Percentiles rank a stretch among this genome's conserved stretches.
These are phyloP conservation scores for Bufo bufo DNA, from an alignment of 2,113 vertebrate genomes.

Conservation along the genomic window DNA sequence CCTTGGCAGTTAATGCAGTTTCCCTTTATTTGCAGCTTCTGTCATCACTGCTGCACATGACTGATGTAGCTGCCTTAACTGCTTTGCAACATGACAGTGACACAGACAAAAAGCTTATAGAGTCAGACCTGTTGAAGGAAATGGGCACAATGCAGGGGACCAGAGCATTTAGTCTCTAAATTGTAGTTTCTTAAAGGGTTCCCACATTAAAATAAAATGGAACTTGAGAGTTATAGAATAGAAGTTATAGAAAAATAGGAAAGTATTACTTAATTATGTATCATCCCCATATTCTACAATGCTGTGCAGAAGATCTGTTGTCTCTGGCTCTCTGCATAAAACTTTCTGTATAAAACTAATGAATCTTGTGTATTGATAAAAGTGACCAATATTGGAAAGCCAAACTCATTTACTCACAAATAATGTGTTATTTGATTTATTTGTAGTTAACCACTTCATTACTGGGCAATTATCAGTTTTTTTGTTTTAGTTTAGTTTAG, in stretches of 20 bases:
- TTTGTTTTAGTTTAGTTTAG: no score
- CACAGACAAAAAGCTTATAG: slow-evolving; percentile 68
- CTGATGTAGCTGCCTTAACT: slow-evolving; percentile 66
- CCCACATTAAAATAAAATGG: background rate
- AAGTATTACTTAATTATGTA: background rate
- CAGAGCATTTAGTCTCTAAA: background rate
- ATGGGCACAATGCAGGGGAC: slow-evolving; percentile 54
- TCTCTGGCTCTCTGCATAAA: no score
- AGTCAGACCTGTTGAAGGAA: slow-evolving; percentile 62
- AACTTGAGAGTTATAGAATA: background rate
- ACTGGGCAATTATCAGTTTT: no score
- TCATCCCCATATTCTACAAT: background rate
- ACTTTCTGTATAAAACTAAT: no score
- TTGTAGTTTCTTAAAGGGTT: background rate
- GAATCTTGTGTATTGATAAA: no score
- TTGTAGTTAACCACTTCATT: no score
- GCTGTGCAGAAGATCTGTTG: background rate
- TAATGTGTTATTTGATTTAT: no score
- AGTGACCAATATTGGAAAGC: no score
- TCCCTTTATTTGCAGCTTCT: slow-evolving; percentile 65
- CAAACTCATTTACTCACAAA: no score
- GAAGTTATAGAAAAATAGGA: background rate
- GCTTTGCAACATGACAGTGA: slow-evolving; percentile 66
- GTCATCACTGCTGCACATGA: slow-evolving; percentile 65
- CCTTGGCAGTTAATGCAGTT: slow-evolving; percentile 66